A percentile compares a stretch with the other conserved stretches of the same genome.
These are phyloP conservation scores for Keiferia lycopersicella DNA, from an alignment of 2,888 invertebrate species.

Conservation along the genomic window DNA sequence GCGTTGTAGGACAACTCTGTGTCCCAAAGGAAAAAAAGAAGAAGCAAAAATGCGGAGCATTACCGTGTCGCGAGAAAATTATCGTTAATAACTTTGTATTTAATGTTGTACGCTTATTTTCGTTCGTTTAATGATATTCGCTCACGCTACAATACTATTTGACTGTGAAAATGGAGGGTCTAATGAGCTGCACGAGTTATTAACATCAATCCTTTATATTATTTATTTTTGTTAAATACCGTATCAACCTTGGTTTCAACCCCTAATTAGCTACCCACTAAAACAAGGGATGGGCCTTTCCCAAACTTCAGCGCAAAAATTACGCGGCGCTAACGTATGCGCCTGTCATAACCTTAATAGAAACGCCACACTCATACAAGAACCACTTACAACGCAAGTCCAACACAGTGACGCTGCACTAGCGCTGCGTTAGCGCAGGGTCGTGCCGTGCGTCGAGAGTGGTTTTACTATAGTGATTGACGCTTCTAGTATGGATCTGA, in stretches of 20 bases:
- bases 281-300: no score
- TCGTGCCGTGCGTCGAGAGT: no score
- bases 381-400: no score
- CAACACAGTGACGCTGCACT: no score
- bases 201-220: neutral
- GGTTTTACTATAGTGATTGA: no score
- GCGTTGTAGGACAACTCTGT: neutral
- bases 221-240: neutral
- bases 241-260: neutral
- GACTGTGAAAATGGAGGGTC: neutral
- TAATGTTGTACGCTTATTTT: constrained; percentile 14
- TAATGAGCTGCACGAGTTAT: neutral
- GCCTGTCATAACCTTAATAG: no score
- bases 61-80: neutral
- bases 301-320: no score
- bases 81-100: neutral
- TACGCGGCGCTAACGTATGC: no score
- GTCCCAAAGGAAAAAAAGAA: neutral
- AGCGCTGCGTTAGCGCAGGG: no score
- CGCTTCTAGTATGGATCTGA: no score
- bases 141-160: constrained; percentile 22
- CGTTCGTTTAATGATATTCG: neutral
- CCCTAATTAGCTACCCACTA: neutral
- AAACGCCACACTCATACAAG: no score
- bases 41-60: no score